Evolutionary conservation across 2,113 vertebrate genomes (phyloP).

Genomic region (Brienomyrus longianalis): DNA sequence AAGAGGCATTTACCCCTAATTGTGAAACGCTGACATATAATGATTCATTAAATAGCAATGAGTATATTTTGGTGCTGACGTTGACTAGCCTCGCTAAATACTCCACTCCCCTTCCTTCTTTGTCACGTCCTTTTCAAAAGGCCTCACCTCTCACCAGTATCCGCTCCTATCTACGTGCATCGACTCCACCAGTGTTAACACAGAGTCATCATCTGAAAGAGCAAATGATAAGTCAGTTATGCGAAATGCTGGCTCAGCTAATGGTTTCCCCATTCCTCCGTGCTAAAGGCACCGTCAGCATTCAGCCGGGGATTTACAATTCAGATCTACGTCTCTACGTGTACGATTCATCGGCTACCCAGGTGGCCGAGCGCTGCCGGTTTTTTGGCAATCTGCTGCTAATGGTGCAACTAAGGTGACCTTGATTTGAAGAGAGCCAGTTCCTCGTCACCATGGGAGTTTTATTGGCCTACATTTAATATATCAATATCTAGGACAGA

Average conservation of each 20-base stretch:
- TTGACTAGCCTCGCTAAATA: background rate
- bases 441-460: background rate
- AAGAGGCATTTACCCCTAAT: background rate
- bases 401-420: constrained; percentile 13
- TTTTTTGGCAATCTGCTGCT: background rate
- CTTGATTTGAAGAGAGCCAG: constrained; percentile 16
- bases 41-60: background rate
- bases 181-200: constrained; percentile 6
- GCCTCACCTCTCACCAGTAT: background rate
- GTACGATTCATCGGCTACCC: background rate
- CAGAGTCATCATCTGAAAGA: background rate
- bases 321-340: background rate
- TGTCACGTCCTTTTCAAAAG: background rate
- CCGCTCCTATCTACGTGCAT: background rate
- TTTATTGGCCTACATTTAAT: constrained; percentile 21
- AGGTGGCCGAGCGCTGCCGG: background rate
- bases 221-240: background rate
- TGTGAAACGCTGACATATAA: background rate
- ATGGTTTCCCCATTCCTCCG: background rate
- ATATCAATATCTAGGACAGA: constrained; percentile 24
- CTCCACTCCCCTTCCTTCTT: background rate
- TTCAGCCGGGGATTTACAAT: background rate
- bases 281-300: background rate
- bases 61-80: background rate
- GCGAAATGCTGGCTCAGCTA: background rate